These are phyloP conservation scores for Hemibagrus guttatus DNA, from an alignment of 2,797 vertebrate species.

Conservation along the genomic window DNA sequence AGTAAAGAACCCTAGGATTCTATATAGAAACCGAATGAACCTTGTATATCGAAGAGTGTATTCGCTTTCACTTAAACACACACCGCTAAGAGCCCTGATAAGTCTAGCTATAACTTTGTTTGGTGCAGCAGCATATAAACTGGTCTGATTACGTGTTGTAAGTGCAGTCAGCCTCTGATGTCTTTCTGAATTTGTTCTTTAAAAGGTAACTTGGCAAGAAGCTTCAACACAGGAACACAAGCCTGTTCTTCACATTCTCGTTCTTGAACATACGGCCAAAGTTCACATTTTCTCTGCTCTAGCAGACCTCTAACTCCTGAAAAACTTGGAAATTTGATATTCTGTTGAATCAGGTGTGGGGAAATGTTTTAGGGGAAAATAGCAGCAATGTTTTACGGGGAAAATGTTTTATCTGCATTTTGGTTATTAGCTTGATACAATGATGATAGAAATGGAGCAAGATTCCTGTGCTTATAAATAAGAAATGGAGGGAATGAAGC, in stretches of 20 bases:
- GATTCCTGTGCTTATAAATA: not conserved
- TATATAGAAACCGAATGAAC: too few species aligned
- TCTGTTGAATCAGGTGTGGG: not conserved
- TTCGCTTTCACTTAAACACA: not conserved
- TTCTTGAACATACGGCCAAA: conserved; percentile 9
- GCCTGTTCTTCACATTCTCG: conserved; percentile 15
- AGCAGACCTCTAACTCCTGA: not conserved
- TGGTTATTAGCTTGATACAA: not conserved
- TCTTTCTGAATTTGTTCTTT: not conserved
- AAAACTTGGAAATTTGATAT: not conserved
- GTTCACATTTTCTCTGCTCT: not conserved
- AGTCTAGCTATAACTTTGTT: not conserved
- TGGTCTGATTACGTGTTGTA: not conserved
- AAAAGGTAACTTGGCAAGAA: conserved; percentile 18
- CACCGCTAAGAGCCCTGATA: not conserved
- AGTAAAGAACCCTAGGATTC: too few species aligned
- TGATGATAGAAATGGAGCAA: not conserved
- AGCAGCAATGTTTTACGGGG: too few species aligned
- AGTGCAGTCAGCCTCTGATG: not conserved
- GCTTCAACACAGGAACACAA: not conserved
- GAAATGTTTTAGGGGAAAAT: not conserved
- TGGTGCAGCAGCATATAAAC: not conserved
- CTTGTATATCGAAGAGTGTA: too few species aligned
- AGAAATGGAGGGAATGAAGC: not conserved
- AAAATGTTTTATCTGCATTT: not conserved